These are phyloP conservation scores for Zelostemma sp. DNA, from an alignment of 1,140 invertebrate genomes.

Conservation along the genomic window DNA sequence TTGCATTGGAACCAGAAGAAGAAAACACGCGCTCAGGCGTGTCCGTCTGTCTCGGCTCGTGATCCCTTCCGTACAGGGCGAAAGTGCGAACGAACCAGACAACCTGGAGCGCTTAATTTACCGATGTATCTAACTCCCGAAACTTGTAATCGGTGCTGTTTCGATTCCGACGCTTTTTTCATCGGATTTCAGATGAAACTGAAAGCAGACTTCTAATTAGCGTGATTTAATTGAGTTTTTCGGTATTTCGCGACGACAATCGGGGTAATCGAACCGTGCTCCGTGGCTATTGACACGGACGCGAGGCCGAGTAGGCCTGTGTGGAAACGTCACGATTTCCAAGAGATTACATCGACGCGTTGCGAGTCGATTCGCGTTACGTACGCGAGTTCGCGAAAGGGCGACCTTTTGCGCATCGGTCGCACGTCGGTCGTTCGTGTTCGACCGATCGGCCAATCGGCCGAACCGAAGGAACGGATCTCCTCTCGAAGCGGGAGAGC, in stretches of 20 bases:
- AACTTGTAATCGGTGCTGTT: background rate
- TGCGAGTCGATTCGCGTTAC: slow-evolving; percentile 34
- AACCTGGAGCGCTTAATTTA: background rate
- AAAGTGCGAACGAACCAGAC: background rate
- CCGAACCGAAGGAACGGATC: slow-evolving; percentile 19
- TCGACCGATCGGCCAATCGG: slow-evolving; percentile 21
- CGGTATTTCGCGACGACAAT: slow-evolving; percentile 13
- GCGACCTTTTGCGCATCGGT: slow-evolving; percentile 35
- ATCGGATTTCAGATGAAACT: too few relatives aligned
- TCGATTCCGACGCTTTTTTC: too few relatives aligned
- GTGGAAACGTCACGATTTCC: slow-evolving; percentile 36
- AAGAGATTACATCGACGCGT: slow-evolving; percentile 35
- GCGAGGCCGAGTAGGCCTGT: slow-evolving; percentile 13
- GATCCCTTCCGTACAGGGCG: slow-evolving; percentile 3
- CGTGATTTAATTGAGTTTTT: background rate
- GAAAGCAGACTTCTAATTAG: too few relatives aligned
- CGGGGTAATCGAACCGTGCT: slow-evolving; percentile 27
- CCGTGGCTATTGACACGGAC: slow-evolving; percentile 32
- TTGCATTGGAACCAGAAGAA: slow-evolving; percentile 19
- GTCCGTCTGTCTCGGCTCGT: slow-evolving; percentile 7
- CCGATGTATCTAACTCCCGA: background rate
- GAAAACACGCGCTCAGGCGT: slow-evolving; percentile 19
- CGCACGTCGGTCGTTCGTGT: slow-evolving; percentile 24
- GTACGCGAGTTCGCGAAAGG: slow-evolving; percentile 38
- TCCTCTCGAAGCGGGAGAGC: slow-evolving; percentile 10